A percentile compares a stretch with the other conserved stretches of the same genome.
phyloP scores from a whole-genome alignment of 2,888 invertebrate species.

The Phalera bucephala region DNA sequence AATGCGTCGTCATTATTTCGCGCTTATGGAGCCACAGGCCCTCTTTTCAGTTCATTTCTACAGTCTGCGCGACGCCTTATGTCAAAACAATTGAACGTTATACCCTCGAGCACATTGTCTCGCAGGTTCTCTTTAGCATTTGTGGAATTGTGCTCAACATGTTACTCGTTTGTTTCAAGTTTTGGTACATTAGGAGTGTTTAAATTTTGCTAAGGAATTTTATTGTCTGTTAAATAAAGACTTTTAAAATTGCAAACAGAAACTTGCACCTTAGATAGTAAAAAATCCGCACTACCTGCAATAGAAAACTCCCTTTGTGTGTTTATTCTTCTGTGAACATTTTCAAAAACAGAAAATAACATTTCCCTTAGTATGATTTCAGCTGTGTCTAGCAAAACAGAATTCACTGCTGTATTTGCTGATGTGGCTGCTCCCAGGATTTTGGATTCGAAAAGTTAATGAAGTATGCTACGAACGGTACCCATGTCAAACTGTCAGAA shows the following conservation, averaged over 20 bases:
- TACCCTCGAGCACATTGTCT: conserved; percentile 19
- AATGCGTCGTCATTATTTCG: conserved; percentile 72
- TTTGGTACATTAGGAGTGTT: too few species aligned
- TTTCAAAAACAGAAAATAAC: conserved; percentile 30
- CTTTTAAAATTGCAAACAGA: too few species aligned
- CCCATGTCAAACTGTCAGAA: conserved; percentile 77
- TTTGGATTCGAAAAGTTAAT: conserved; percentile 64
- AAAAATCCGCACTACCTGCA: conserved; percentile 3
- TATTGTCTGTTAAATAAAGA: too few species aligned
- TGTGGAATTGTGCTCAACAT: conserved; percentile 13
- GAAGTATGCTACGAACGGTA: conserved; percentile 70
- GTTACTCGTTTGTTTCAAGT: too few species aligned
- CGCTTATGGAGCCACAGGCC: conserved; percentile 51
- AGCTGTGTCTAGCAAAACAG: conserved; percentile 29
- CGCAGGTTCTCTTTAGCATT: conserved; percentile 13
- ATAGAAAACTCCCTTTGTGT: conserved; percentile 31
- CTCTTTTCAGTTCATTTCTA: conserved; percentile 49
- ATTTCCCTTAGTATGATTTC: conserved; percentile 25
- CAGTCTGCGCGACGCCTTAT: conserved; percentile 29
- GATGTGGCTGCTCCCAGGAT: conserved; percentile 38
- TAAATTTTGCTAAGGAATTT: too few species aligned
- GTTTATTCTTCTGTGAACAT: conserved; percentile 34
- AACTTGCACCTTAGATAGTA: too few species aligned
- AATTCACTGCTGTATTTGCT: conserved; percentile 32
- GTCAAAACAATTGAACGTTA: conserved; percentile 42